phyloP scores from a whole-genome alignment of 2,113 vertebrate species.

The rabbit (Oryctolagus cuniculus) region mOryCun1.1 NC_091432.1:60647001-60647500 shows the following conservation, averaged over 20 bases:
- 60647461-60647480: slow-evolving; percentile 91
- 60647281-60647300: background rate
- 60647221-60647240: fast-evolving
- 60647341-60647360: background rate
- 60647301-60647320: background rate
- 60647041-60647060: slow-evolving; percentile 91
- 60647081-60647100: slow-evolving; percentile 93
- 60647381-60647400: background rate
- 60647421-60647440: background rate
- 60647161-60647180: slow-evolving; percentile 88
- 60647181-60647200: slow-evolving; percentile 95
- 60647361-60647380: background rate
- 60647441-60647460: background rate
- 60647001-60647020: slow-evolving; percentile 92
- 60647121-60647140: slow-evolving; percentile 86
- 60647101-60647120: slow-evolving; percentile 89
- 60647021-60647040: slow-evolving; percentile 90
- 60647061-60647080: slow-evolving; percentile 85
- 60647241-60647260: background rate
- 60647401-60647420: background rate
- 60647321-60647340: background rate
- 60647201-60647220: background rate
- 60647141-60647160: slow-evolving; percentile 88
- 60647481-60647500: slow-evolving; percentile 92
- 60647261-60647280: background rate